These are phyloP conservation scores for Athalia circularis DNA, from an alignment of 2,888 invertebrate species.

Conservation along the genomic window DNA sequence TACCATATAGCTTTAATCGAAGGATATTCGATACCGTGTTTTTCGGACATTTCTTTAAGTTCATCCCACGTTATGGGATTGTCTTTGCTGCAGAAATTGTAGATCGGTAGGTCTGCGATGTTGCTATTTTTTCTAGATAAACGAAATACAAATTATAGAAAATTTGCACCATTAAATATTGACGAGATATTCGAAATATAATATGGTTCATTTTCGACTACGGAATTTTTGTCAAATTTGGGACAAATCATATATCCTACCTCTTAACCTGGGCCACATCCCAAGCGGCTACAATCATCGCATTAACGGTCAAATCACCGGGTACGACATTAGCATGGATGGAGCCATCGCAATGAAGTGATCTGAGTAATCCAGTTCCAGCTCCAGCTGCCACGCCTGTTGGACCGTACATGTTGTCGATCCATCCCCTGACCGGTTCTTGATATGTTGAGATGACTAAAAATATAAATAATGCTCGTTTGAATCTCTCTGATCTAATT, in stretches of 20 bases:
- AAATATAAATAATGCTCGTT: conserved; percentile 52
- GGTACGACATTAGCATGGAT: conserved; percentile 89
- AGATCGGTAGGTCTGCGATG: conserved; percentile 79
- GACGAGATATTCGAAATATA: no score
- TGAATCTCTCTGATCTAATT: no score
- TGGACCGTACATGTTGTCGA: conserved; percentile 93
- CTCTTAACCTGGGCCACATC: conserved; percentile 76
- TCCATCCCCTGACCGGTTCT: conserved; percentile 89
- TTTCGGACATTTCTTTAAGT: conserved; percentile 78
- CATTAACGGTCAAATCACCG: conserved; percentile 89
- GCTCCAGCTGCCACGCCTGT: conserved; percentile 85
- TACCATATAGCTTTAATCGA: conserved; percentile 83
- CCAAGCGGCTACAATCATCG: conserved; percentile 87
- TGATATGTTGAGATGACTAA: conserved; percentile 81
- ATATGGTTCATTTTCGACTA: neutral
- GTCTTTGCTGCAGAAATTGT: conserved; percentile 89
- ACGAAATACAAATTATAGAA: neutral
- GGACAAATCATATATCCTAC: conserved; percentile 47
- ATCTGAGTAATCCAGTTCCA: conserved; percentile 86
- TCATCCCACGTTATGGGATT: conserved; percentile 89
- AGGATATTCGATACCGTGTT: conserved; percentile 78
- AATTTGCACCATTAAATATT: conserved; percentile 9
- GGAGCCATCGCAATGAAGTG: conserved; percentile 83
- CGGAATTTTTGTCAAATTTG: neutral
- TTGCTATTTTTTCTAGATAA: conserved; percentile 11